Evolutionary conservation across 2,888 invertebrate genomes (phyloP), one percentile per base, ranked within the genome.

Genomic region (Perdita meconis): DNA sequence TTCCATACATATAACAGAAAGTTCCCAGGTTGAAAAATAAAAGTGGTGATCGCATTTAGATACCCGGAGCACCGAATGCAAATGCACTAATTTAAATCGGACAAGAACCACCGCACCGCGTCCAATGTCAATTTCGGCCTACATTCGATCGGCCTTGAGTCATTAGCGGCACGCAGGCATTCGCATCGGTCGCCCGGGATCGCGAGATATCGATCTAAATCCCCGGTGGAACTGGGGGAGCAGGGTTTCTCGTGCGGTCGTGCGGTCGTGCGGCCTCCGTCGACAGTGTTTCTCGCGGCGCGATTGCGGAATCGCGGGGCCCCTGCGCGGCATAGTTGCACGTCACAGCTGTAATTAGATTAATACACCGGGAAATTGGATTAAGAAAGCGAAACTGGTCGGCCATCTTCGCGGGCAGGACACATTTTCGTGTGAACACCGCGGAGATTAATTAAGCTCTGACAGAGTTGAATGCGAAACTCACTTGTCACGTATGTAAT

Each of bases 281-380:
- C 12, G 19, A 22, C 34, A 34, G 26, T 10, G 36, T 36, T 42
- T 30, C 22, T 19, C 30, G 19, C n/a, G 4, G 5, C n/a, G 44
- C 40, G 55, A 78, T 78, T 78, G 57, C 78, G 61, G 63, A 78
- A 80, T 40, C 65, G 53, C n/a, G 4, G 12, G 13, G n/a, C n/a
- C 53, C 36, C 34, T 56, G 30, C 36, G 40, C 12, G 63, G 80
- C 79, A 78, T 82, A 84, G 68, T 59, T 78, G 55, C 70, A 69
- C 59, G 69, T 64, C 56, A 63, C 16, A 16, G n/a, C 51, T 22
- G 65, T 85, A 85, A 85, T 85, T 85, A 85, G 82, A 85, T 83
- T 85, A 83, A 82, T 80, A 71, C 74, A 10, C 70, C 70, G 60
- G 76, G 78, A 85, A 85, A 85, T 85, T 83, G 83, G 85, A 85